These are phyloP conservation scores for Oreochromis mossambicus DNA, from an alignment of 2,797 vertebrate species.

Conservation along the genomic window DNA sequence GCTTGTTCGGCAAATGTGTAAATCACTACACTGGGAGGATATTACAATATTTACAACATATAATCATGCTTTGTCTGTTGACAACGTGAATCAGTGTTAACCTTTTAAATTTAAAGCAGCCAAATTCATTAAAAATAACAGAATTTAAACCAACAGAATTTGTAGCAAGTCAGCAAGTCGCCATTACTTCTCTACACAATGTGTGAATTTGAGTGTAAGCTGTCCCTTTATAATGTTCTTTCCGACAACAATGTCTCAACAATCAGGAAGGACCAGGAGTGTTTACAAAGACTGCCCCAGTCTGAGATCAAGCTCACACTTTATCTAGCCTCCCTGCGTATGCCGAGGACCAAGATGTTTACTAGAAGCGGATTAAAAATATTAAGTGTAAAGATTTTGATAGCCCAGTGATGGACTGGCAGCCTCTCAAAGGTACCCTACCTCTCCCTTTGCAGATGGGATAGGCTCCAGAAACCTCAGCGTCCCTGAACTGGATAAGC, in stretches of 20 bases:
- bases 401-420: not conserved
- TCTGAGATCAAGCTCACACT: not conserved
- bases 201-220: not conserved
- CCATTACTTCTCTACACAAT: not conserved
- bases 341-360: not conserved
- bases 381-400: not conserved
- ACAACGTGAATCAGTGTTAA: not conserved
- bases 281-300: not conserved
- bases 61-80: not conserved
- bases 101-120: not conserved
- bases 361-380: not conserved
- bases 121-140: not conserved
- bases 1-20: not conserved
- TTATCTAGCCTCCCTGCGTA: not conserved
- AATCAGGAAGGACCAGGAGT: not conserved
- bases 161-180: not conserved
- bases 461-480: not conserved
- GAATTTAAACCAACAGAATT: not conserved
- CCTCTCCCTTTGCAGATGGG: not conserved
- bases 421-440: not conserved
- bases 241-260: not conserved
- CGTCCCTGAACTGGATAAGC: not conserved
- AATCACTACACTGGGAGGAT: not conserved
- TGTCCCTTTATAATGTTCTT: not conserved
- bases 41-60: not conserved